phyloP scores from a whole-genome alignment of 2,888 invertebrate genomes.

The Limnephilus marmoratus region DNA sequence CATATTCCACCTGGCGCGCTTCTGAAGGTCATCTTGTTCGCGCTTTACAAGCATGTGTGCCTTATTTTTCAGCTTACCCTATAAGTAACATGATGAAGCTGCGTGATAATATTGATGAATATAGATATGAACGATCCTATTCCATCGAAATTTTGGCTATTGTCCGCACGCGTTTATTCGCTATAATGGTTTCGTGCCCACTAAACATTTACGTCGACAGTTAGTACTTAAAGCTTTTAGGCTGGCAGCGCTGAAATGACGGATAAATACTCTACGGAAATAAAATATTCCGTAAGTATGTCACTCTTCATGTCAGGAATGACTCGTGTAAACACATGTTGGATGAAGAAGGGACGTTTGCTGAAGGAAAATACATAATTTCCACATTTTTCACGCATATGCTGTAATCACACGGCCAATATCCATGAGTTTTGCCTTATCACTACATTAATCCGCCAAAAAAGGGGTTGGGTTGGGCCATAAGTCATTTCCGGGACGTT shows the following conservation, averaged over 20 bases:
- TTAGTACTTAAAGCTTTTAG: constrained; percentile 33
- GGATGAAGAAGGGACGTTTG: background rate
- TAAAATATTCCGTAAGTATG: constrained; percentile 22
- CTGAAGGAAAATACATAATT: constrained; percentile 52
- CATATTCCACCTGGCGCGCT: no score
- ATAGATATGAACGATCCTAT: background rate
- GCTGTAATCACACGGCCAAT: constrained; percentile 61
- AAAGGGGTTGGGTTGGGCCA: constrained; percentile 62
- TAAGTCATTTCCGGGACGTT: constrained; percentile 66
- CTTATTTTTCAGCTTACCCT: no score
- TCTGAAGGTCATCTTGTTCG: no score
- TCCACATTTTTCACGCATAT: constrained; percentile 56
- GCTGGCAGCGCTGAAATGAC: constrained; percentile 18
- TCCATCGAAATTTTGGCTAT: background rate
- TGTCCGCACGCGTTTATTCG: background rate
- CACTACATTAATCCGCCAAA: constrained; percentile 64
- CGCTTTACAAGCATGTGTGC: no score
- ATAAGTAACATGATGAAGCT: background rate
- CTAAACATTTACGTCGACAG: constrained; percentile 33
- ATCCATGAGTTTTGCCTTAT: constrained; percentile 62
- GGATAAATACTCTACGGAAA: constrained; percentile 38
- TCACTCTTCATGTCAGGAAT: constrained; percentile 43
- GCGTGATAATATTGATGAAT: background rate
- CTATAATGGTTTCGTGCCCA: background rate
- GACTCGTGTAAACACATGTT: constrained; percentile 37